Conservation (phyloP, 2,888 invertebrate species). For the Psylliodes chrysocephalus region DNA sequence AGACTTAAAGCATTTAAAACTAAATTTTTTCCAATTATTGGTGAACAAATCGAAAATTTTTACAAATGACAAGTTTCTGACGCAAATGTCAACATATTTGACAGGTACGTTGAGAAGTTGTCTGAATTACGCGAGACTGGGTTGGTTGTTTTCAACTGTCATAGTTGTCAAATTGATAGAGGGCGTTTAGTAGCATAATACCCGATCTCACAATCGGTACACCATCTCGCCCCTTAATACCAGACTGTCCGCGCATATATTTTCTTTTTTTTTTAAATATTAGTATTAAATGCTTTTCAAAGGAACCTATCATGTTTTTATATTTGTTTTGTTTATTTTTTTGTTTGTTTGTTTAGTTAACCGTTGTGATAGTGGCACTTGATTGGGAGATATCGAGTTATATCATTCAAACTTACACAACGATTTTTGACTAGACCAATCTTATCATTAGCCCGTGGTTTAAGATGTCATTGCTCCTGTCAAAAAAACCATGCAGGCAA, state of each 20-base stretch:
- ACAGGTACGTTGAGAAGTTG: too few species aligned
- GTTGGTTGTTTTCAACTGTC: too few species aligned
- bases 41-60: background rate
- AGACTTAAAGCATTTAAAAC: background rate
- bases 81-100: too few species aligned
- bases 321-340: slow-evolving; percentile 49
- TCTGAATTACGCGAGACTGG: too few species aligned
- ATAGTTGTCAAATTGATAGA: slow-evolving; percentile 24
- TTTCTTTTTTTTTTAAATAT: too few species aligned
- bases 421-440: slow-evolving; percentile 60
- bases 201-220: slow-evolving; percentile 61
- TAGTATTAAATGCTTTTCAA: slow-evolving; percentile 64
- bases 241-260: slow-evolving; percentile 56
- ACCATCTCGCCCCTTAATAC: slow-evolving; percentile 64
- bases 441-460: slow-evolving; percentile 57
- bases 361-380: slow-evolving; percentile 60
- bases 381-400: slow-evolving; percentile 64
- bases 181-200: slow-evolving; percentile 49
- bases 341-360: slow-evolving; percentile 29
- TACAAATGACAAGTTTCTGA: too few species aligned
- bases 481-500: slow-evolving; percentile 55
- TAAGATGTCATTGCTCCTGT: slow-evolving; percentile 51
- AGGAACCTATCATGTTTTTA: slow-evolving; percentile 63
- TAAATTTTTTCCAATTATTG: background rate
- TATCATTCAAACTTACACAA: slow-evolving; percentile 49